Conservation (phyloP, 2,797 vertebrate species). For the Aulostomus chinensis region DNA sequence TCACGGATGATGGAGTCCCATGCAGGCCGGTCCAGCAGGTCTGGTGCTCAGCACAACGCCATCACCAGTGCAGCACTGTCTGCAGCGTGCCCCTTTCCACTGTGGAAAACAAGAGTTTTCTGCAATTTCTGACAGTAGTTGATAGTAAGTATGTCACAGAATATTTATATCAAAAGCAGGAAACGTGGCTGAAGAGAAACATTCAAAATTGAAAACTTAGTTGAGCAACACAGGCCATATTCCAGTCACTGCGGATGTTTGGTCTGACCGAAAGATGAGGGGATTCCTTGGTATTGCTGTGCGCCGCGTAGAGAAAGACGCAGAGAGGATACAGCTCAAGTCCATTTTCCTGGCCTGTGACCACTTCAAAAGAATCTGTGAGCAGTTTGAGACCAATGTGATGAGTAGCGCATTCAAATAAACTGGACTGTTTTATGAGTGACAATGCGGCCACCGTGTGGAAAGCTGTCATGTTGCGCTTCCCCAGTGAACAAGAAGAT, state of each 20-base stretch:
- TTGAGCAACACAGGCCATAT: background rate
- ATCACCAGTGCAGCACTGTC: too few species aligned
- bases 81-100: too few species aligned
- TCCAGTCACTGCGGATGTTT: background rate
- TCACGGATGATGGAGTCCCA: too few species aligned
- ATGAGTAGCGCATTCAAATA: conserved; percentile 5
- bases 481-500: too few species aligned
- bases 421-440: too few species aligned
- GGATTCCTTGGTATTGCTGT: background rate
- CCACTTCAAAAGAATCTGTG: background rate
- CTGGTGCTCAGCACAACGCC: too few species aligned
- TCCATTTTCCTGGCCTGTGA: background rate
- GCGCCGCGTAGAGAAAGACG: background rate
- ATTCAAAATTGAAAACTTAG: background rate
- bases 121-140: background rate
- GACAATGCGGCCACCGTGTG: too few species aligned
- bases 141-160: background rate
- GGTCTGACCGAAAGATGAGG: background rate
- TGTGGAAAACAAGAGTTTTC: too few species aligned
- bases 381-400: background rate
- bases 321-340: background rate
- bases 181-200: background rate
- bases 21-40: too few species aligned
- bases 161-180: background rate
- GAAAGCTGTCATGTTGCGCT: too few species aligned